These are phyloP conservation scores for Rhodeus uyekii DNA, from an alignment of 2,797 vertebrate genomes.

Conservation along the genomic window DNA sequence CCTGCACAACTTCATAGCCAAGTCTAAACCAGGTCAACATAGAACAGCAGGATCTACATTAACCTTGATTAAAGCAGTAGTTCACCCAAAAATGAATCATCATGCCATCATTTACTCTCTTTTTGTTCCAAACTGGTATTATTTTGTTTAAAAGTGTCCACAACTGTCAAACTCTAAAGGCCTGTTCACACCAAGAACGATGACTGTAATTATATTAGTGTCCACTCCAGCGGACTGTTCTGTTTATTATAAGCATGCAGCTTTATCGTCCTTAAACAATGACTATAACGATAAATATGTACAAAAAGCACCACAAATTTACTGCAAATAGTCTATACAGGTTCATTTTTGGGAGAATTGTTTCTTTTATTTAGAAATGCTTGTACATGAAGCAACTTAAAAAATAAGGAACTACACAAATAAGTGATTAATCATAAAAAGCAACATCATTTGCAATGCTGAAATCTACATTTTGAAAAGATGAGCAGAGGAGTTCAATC, in stretches of 20 bases:
- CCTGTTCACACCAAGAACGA: neutral
- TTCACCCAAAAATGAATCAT: neutral
- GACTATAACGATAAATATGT: neutral
- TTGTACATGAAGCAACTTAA: neutral
- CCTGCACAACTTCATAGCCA: neutral
- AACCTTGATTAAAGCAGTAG: neutral
- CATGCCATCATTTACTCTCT: neutral
- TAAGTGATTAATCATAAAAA: neutral
- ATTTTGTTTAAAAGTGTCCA: neutral
- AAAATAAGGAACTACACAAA: neutral
- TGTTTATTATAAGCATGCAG: too few species aligned
- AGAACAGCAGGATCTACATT: neutral
- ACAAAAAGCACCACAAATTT: neutral
- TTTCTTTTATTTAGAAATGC: neutral
- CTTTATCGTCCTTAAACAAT: neutral
- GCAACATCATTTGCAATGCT: neutral
- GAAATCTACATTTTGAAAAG: neutral
- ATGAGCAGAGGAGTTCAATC: neutral
- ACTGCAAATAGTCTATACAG: neutral
- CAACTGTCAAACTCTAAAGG: neutral
- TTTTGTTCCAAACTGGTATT: neutral
- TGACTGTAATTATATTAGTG: neutral
- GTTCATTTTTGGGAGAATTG: neutral
- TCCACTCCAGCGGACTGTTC: neutral
- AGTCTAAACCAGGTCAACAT: neutral